Evolutionary conservation across 1,140 invertebrate genomes (phyloP).

Genomic region (Drosophila fuyamai): DNA sequence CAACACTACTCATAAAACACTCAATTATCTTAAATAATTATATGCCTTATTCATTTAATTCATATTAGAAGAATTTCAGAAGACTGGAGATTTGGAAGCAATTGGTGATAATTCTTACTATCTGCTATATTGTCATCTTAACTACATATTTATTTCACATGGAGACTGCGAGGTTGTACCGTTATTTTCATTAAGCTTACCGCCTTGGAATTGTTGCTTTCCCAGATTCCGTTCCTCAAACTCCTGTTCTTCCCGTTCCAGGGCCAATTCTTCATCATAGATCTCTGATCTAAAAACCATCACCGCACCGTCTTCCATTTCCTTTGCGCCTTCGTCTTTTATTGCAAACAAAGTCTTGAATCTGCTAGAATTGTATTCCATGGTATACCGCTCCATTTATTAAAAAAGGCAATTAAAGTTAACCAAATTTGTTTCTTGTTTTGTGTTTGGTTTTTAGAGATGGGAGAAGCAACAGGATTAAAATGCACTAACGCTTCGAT

Average conservation of each 20-base stretch:
- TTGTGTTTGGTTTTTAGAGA: not conserved
- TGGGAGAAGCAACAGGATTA: no score
- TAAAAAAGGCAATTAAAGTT: not conserved
- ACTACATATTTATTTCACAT: no score
- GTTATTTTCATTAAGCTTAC: not conserved
- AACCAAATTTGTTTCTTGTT: not conserved
- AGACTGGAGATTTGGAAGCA: no score
- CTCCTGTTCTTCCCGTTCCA: conserved; percentile 17
- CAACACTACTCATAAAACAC: no score
- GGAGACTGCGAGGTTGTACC: no score
- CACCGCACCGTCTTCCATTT: not conserved
- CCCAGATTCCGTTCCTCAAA: conserved; percentile 11
- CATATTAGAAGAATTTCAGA: no score
- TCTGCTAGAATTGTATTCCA: conserved; percentile 3
- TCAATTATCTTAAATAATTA: no score
- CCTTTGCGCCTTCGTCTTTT: not conserved
- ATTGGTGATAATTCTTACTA: no score
- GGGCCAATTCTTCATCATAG: conserved; percentile 7
- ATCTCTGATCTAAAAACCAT: not conserved
- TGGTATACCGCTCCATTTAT: conserved; percentile 1
- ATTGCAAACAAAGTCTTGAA: not conserved
- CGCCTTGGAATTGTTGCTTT: not conserved
- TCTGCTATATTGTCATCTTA: no score
- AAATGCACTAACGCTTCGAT: no score
- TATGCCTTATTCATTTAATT: no score